Percentiles rank a stretch among this genome's conserved stretches.
Evolutionary conservation across 1,140 invertebrate genomes (phyloP).

Genomic region (Aphidius gifuensis): DNA sequence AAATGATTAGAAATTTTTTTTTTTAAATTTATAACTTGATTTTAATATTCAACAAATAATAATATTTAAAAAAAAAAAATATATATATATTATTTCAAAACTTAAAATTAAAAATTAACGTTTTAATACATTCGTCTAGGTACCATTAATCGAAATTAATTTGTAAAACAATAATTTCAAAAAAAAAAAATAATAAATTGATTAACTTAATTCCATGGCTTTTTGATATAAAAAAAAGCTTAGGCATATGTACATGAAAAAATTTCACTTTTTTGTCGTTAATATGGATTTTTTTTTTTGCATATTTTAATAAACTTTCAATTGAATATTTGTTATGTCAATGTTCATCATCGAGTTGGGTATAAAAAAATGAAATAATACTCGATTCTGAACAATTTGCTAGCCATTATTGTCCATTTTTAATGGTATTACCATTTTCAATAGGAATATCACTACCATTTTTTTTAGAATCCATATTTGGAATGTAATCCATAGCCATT

Average conservation of each 20-base stretch:
- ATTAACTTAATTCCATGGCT: no score
- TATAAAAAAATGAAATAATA: no score
- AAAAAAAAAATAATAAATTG: no score
- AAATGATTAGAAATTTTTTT: neutral
- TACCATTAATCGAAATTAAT: neutral
- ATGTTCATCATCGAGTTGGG: no score
- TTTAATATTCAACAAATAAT: neutral
- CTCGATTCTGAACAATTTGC: no score
- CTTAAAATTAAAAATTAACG: neutral
- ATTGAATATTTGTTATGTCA: no score
- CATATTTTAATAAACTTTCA: no score
- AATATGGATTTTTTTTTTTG: no score
- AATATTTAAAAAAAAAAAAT: conserved; percentile 1
- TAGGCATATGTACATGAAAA: no score
- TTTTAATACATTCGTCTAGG: neutral
- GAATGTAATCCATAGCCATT: conserved; percentile 94
- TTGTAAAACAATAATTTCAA: no score
- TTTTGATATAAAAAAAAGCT: no score
- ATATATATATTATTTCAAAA: neutral
- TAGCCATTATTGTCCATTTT: conserved; percentile 42
- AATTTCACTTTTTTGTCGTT: no score
- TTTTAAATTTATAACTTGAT: neutral
- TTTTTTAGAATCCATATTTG: conserved; percentile 69
- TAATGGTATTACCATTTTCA: conserved; percentile 18
- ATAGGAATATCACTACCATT: conserved; percentile 40